Evolutionary conservation across 2,113 vertebrate species (phyloP), one percentile per base, ranked within the genome.

Genomic region (Ictalurus furcatus): DNA sequence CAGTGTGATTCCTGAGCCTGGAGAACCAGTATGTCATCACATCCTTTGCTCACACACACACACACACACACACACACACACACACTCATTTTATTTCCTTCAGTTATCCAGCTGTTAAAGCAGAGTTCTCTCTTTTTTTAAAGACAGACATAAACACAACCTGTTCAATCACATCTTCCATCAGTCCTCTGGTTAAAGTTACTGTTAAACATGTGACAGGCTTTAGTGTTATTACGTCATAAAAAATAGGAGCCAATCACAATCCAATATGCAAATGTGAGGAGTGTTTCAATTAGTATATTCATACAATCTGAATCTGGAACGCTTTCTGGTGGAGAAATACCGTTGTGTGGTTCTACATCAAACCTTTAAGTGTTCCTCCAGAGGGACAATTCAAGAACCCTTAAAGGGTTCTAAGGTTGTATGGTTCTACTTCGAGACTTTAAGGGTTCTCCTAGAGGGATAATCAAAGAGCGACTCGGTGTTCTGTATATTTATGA

Each of bases 1-100:
- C 37, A 94, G 91, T 86, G 94, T 95, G 85, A 95, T 95, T 87
- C 95, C 94, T 40, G 93, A 96, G 89, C 95, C 95, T 37, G 96
- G 96, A 52, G 93, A 95, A 90, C 94, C 95, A 30, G 96, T 96
- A 88, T 94, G 96, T 93, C 7, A n/a, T 52, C 17, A 59, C 19
- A 74, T 7, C 52, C 59, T 19, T 5, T 9, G 8, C 44, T 7
- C 6, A 48, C 6, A 48, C 44, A 48, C 44, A 48, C 44, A 7
- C 2, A 40, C 40, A 40, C 40, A 40, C 40, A 48, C 44, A 44
- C 40, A 44, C 40, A 44, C 40, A 44, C 34, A 6, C 74, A 73
- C 9, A 56, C 73, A 40, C 34, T 11, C 34, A 0, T 59, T 59
- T 82, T 6, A 67, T 81, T 37, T 34, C 6, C 1, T 58, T 13